phyloP scores from a whole-genome alignment of 1,140 invertebrate species.

The Laodelphax striatellus region DNA sequence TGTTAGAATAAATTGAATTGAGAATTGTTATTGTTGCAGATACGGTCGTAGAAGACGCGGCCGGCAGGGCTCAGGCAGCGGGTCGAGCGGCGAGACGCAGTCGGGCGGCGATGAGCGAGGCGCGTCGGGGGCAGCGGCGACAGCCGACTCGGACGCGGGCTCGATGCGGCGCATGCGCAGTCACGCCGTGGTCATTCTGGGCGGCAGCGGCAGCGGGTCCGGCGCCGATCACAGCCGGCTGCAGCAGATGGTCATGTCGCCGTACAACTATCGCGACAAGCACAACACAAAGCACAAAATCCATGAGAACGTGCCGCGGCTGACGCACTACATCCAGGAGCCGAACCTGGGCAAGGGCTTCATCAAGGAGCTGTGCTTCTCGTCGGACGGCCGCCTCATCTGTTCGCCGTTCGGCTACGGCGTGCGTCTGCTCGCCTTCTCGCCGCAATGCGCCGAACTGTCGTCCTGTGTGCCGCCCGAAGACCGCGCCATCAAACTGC shows the following conservation, averaged over 20 bases:
- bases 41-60: no score
- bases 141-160: neutral
- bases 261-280: conserved; percentile 16
- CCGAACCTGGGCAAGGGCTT: conserved; percentile 65
- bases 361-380: conserved; percentile 66
- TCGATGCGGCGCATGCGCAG: neutral
- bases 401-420: conserved; percentile 82
- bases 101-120: neutral
- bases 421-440: conserved; percentile 69
- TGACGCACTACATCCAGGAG: conserved; percentile 78
- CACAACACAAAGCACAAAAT: conserved; percentile 39
- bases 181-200: neutral
- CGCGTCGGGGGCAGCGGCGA: neutral
- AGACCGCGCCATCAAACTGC: conserved; percentile 28
- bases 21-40: no score
- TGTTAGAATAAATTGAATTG: no score
- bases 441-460: conserved; percentile 63
- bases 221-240: neutral
- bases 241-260: neutral
- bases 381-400: conserved; percentile 73
- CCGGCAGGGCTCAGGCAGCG: no score
- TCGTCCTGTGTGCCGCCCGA: conserved; percentile 46
- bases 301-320: conserved; percentile 57
- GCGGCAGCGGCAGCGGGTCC: neutral
- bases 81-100: no score